Evolutionary conservation across 2,797 vertebrate genomes (phyloP).

Genomic region (Okamejei kenojei): DNA sequence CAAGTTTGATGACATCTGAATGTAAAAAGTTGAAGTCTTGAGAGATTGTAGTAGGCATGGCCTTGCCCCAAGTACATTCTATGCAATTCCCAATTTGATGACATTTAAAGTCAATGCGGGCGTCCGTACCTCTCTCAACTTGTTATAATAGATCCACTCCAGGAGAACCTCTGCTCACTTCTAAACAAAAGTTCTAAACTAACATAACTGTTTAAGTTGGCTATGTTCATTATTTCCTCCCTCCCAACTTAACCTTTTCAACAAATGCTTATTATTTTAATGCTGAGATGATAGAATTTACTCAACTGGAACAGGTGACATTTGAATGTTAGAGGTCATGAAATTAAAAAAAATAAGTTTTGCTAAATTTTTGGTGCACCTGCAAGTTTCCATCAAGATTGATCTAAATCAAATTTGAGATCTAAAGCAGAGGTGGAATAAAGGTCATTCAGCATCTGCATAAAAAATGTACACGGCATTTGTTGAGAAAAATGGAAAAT

Average conservation of each 20-base stretch:
- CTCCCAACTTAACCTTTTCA: constrained; percentile 12
- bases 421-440: neutral
- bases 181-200: constrained; percentile 10
- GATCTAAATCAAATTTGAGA: neutral
- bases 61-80: constrained; percentile 79
- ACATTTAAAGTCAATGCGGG: constrained; percentile 63
- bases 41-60: constrained; percentile 56
- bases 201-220: neutral
- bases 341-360: neutral
- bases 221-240: neutral
- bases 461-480: neutral
- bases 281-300: neutral
- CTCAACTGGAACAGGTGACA: neutral
- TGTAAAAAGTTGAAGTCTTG: constrained; percentile 43
- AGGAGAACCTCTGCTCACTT: constrained; percentile 23
- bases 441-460: neutral
- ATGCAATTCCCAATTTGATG: constrained; percentile 82
- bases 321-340: constrained; percentile 15
- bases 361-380: neutral
- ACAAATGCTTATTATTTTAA: constrained; percentile 13
- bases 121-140: constrained; percentile 53
- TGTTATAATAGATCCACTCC: neutral
- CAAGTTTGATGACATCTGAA: constrained; percentile 91
- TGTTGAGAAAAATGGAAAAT: neutral
- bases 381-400: neutral